A percentile compares a stretch with the other conserved stretches of the same genome.
Evolutionary conservation across 2,888 invertebrate species (phyloP).

Genomic region (Morpho deidamia): DNA sequence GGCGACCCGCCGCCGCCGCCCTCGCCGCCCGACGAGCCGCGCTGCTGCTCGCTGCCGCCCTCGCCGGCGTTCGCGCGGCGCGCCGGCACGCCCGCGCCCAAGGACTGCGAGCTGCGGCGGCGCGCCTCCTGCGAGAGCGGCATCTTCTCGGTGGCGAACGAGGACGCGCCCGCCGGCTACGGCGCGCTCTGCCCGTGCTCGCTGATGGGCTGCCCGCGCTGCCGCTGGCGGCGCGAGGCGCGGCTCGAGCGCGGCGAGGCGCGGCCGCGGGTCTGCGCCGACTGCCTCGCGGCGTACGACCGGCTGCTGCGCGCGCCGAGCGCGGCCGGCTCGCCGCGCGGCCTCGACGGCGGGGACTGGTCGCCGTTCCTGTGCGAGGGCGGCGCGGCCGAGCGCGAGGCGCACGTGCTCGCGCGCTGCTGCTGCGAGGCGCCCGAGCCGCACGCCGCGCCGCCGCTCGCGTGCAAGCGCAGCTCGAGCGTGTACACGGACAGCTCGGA

Average conservation of each 20-base stretch:
- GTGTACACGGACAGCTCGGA: conserved; percentile 93
- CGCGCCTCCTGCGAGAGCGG: conserved; percentile 93
- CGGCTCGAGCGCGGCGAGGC: conserved; percentile 29
- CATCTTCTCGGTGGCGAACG: conserved; percentile 92
- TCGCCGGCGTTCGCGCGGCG: conserved; percentile 50
- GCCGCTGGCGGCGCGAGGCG: conserved; percentile 53
- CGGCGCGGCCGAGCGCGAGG: conserved; percentile 37
- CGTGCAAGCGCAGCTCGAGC: conserved; percentile 84
- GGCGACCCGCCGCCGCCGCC: conserved; percentile 30
- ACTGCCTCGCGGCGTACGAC: conserved; percentile 50
- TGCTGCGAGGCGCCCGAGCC: conserved; percentile 49
- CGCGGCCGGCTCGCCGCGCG: conserved; percentile 68
- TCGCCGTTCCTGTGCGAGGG: conserved; percentile 50
- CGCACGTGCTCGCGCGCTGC: conserved; percentile 54
- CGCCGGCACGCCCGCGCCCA: conserved; percentile 24
- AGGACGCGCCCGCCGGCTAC: conserved; percentile 71
- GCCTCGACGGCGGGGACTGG: conserved; percentile 20
- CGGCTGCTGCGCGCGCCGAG: conserved; percentile 31
- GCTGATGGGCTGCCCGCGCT: conserved; percentile 63
- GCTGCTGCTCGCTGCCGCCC: conserved; percentile 53
- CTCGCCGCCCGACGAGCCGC: conserved; percentile 36
- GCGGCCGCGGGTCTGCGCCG: conserved; percentile 37
- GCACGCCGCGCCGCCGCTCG: conserved; percentile 44
- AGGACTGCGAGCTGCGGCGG: conserved; percentile 57
- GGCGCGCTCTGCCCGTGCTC: conserved; percentile 64